These are phyloP conservation scores for Mandrillus leucophaeus DNA, from an alignment of 2,113 vertebrate species.

Conservation along the genomic window DNA sequence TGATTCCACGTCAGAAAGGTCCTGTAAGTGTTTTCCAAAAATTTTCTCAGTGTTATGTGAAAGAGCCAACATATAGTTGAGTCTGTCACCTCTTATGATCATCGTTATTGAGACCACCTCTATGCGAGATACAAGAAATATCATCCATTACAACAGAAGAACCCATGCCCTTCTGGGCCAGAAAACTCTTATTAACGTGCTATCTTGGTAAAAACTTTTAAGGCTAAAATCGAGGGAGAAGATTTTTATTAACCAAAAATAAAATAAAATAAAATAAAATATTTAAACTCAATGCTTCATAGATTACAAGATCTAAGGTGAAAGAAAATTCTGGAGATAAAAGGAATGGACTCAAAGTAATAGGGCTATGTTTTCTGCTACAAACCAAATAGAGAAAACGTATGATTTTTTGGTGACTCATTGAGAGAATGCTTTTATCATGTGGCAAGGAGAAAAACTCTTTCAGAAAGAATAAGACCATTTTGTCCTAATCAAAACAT, in stretches of 20 bases:
- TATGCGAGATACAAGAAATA: not conserved
- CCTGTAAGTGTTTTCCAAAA: not conserved
- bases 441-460: not conserved
- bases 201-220: not conserved
- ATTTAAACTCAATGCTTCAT: not conserved
- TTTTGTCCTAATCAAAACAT: conserved; percentile 35
- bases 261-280: not conserved
- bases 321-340: conserved; percentile 26
- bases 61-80: not conserved
- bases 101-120: not conserved
- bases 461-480: not conserved
- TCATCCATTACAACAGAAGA: not conserved
- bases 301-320: not conserved
- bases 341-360: not conserved
- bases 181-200: not conserved
- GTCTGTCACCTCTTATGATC: not conserved
- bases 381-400: conserved; percentile 15
- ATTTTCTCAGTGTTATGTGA: not conserved
- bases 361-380: not conserved
- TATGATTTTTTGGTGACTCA: not conserved
- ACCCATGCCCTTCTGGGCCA: not conserved
- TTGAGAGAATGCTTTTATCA: conserved; percentile 14
- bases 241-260: not conserved
- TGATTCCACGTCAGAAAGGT: not conserved
- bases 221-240: not conserved